Conservation (phyloP, 2,113 vertebrate genomes). For the Epinephelus moara region DNA sequence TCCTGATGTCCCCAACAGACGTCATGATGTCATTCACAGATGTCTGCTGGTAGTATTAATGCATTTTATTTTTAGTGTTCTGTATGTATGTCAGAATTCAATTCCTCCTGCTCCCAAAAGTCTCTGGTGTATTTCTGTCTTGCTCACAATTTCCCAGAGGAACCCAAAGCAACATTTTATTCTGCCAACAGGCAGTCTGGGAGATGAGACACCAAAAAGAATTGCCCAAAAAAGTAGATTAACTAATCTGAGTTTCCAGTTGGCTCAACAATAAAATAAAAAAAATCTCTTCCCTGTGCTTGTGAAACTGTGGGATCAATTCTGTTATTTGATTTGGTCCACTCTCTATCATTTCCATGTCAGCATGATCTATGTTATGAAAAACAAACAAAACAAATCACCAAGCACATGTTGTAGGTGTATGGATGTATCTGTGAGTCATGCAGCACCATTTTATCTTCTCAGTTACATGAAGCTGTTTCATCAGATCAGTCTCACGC, state of each 20-base stretch:
- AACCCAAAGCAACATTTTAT: constrained; percentile 42
- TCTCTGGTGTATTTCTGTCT: constrained; percentile 67
- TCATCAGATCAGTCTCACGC: constrained; percentile 34
- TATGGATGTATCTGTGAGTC: neutral
- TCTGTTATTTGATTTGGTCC: neutral
- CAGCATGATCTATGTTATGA: neutral
- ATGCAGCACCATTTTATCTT: neutral
- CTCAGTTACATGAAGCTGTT: constrained; percentile 13
- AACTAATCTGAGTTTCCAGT: neutral
- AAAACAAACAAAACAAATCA: neutral
- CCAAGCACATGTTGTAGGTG: neutral
- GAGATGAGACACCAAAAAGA: constrained; percentile 24
- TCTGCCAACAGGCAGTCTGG: constrained; percentile 40
- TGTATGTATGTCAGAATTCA: constrained; percentile 23
- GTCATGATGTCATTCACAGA: constrained; percentile 65
- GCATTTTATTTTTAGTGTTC: constrained; percentile 41
- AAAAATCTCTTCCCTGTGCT: neutral
- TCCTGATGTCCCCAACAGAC: constrained; percentile 30
- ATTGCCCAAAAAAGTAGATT: constrained; percentile 39
- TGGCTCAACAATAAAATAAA: neutral
- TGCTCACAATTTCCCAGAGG: constrained; percentile 48
- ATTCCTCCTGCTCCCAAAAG: constrained; percentile 55
- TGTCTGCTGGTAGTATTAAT: constrained; percentile 45
- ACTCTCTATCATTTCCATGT: neutral
- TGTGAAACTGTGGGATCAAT: neutral